Percentiles rank a stretch among this genome's conserved stretches.
phyloP scores from a whole-genome alignment of 2,888 invertebrate species.

The Spilosoma lubricipeda region DNA sequence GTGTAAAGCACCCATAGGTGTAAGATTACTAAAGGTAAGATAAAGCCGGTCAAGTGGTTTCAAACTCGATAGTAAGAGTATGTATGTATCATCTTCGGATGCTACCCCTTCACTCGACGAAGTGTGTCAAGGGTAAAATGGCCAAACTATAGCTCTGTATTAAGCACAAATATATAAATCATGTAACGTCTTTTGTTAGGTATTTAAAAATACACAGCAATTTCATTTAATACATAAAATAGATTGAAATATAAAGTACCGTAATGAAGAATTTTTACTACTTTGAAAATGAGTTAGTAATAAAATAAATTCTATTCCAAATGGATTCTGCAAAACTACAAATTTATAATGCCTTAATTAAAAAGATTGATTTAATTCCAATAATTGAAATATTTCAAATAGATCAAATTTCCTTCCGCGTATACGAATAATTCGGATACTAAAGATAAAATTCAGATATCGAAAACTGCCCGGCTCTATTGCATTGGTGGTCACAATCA shows the following conservation, averaged over 20 bases:
- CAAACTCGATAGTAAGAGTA: background rate
- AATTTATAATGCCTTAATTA: conserved; percentile 23
- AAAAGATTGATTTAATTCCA: conserved; percentile 26
- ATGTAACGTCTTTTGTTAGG: background rate
- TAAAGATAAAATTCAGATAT: conserved; percentile 37
- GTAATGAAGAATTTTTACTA: background rate
- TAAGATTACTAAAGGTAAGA: background rate
- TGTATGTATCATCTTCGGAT: too few species aligned
- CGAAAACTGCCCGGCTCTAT: conserved; percentile 39
- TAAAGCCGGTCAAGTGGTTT: background rate
- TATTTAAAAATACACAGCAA: background rate
- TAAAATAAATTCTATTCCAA: background rate
- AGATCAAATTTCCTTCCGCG: conserved; percentile 31
- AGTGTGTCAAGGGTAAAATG: background rate
- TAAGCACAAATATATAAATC: too few species aligned
- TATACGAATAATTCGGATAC: conserved; percentile 38
- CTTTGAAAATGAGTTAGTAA: background rate
- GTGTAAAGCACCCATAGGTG: background rate
- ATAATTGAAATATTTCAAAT: conserved; percentile 27
- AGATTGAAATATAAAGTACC: background rate
- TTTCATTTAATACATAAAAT: background rate
- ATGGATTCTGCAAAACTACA: background rate
- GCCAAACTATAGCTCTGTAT: background rate
- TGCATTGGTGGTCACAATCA: conserved; percentile 33
- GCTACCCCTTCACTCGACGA: background rate